Evolutionary conservation across 2,113 vertebrate species (phyloP), one percentile per base, ranked within the genome.

Genomic region (Dendrocopos noguchii): DNA sequence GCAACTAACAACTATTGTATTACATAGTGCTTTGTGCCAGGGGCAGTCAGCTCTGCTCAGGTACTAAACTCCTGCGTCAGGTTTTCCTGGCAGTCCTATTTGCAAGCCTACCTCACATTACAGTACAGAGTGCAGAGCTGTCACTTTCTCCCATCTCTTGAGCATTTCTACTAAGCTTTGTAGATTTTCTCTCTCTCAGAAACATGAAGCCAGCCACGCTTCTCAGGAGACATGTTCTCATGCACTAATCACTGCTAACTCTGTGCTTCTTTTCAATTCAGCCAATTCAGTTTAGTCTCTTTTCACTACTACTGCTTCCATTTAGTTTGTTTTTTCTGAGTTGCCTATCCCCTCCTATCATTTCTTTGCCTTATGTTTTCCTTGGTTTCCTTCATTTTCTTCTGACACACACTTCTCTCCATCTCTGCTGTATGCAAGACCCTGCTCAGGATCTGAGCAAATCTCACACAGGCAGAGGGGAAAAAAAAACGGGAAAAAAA

Each of bases 181-280:
- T 7, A 68, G 66, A 18, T 31, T 67, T 76, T 39, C 33, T 73
- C 21, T 42, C 34, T 80, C 59, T 19, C 20, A 55, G 73, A 90
- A 31, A 44, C 1, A 2, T 24, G 28, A 73, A 83, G 22, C 8
- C 36, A 76, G 20, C 25, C 16, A 2, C 13, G 22, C 47, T 66
- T 16, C 34, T n/a, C 0, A 0, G 75, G 24, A 68, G 36, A 75
- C 1, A 0, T 53, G 24, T 77, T 34, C 44, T 76, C 19, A 6
- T 20, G 13, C 31, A 46, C n/a, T 72, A 5, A 56, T 28, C 80
- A 50, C 42, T 10, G 18, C 12, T 63, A 83, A 20, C 25, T 56
- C 46, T 39, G 39, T 7, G 16, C 8, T 22, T 74, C 42, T 52
- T 36, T 31, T 50, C 44, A 76, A 7, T 60, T 79, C 59, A 84